Base-by-base conservation (phyloP, 92 coral and sea anemone species). In the Plumapathes pennacea region DNA sequence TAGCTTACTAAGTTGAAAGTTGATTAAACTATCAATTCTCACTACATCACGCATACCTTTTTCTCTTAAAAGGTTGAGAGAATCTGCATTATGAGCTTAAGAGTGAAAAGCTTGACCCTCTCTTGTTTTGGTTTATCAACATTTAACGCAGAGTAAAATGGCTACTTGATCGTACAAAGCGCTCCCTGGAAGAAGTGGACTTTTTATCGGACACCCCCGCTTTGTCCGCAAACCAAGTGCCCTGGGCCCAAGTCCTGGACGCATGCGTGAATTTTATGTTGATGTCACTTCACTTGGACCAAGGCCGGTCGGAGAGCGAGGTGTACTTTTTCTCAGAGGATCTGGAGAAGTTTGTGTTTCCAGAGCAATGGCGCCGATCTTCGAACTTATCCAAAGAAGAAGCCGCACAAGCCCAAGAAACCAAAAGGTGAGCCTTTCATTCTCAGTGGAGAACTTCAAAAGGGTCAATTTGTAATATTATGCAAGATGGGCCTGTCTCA, bases 221-320 rank as follows among this genome's bases (percentile, higher is more conserved):
- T 27, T 77, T 84, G 26, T 69, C 69, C 22, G 98, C 96, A 8
- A 72, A 91, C 28, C 84, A 80, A 60, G 89, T 92, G 24, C 98
- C 98, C 47, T 92, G 98, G 98, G 86, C 98, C 1, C 86, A 84
- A 31, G 74, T 92, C 30, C 64, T 92, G 27, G 87, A 92, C 10
- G 88, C 94, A 26, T 92, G 96, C 63, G 74, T 92, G 36, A 62
- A 81, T 20, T 62, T 85, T 31, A 42, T 71, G 29, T 46, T 92
- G 52, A 62, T 85, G 53, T 73, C 79, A 50, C 54, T 92, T 13
- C 89, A 92, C 46, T 69, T 52, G 29, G 68, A 81, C 75, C 74
- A 89, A 59, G 51, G 25, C 36, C 65, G 72, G 33, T 57, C 69
- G 7, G 70, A 62, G 49, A 72, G 32, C n/a, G 58, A 62, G 41